Evolutionary conservation across 1,140 invertebrate species (phyloP).

Genomic region (Cylas formicarius): DNA sequence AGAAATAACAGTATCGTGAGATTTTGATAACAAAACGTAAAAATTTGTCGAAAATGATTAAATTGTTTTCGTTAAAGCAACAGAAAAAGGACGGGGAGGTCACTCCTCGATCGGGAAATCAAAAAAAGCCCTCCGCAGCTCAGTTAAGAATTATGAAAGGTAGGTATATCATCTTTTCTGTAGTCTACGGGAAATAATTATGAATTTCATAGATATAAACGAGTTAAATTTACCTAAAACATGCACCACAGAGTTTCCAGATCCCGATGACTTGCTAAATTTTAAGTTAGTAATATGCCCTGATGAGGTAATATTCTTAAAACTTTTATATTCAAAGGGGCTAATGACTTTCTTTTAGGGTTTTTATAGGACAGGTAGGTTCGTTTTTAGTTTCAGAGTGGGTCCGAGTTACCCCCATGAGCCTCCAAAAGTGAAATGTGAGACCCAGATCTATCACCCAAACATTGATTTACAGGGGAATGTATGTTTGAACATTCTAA

Average conservation of each 20-base stretch:
- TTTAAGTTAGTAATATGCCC: conserved; percentile 96
- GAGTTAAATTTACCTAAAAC: conserved; percentile 96
- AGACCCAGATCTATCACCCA: conserved; percentile 90
- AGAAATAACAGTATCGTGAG: no score
- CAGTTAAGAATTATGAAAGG: conserved; percentile 97
- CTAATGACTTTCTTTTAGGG: conserved; percentile 53
- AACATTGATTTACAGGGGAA: conserved; percentile 94
- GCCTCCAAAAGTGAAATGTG: conserved; percentile 92
- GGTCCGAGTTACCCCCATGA: conserved; percentile 95
- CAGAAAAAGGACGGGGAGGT: conserved; percentile 94
- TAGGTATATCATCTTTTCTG: conserved; percentile 42
- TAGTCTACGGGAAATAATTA: not conserved
- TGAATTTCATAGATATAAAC: conserved; percentile 89
- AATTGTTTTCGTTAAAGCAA: conserved; percentile 95
- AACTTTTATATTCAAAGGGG: not conserved
- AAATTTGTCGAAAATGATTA: conserved; percentile 85
- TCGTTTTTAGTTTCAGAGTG: conserved; percentile 96
- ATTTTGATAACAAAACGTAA: no score
- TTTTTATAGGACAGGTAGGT: conserved; percentile 88
- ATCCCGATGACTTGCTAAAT: conserved; percentile 90
- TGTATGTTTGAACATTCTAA: conserved; percentile 88
- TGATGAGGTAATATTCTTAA: conserved; percentile 62
- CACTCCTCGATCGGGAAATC: conserved; percentile 62
- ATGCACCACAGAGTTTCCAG: conserved; percentile 91
- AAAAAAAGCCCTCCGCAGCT: conserved; percentile 88